phyloP scores from a whole-genome alignment of 2,113 vertebrate species.

The Tiliqua scincoides region DNA sequence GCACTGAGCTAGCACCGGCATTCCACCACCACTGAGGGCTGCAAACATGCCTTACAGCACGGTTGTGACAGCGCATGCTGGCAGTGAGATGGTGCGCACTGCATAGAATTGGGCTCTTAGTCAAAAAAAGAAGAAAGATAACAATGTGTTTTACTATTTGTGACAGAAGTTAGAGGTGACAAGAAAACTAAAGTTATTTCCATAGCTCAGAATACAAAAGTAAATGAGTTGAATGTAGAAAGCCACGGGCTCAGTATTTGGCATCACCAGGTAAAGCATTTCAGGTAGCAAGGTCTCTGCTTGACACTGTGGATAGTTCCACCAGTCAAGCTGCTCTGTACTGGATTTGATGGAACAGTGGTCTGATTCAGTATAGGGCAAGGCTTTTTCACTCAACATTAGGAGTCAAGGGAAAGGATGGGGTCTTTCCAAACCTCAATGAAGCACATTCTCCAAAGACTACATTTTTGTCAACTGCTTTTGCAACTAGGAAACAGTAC shows the following conservation, averaged over 20 bases:
- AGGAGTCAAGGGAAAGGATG: background rate
- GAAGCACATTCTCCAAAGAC: fast-evolving
- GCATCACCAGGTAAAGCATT: background rate
- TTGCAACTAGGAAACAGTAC: background rate
- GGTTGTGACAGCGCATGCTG: too few relatives aligned
- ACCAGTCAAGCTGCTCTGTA: background rate
- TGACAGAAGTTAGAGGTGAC: background rate
- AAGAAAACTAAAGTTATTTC: background rate
- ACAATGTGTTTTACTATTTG: background rate
- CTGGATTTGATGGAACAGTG: background rate
- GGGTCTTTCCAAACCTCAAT: background rate
- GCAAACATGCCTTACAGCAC: too few relatives aligned
- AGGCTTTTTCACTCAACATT: background rate
- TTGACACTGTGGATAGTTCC: background rate
- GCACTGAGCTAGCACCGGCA: too few relatives aligned
- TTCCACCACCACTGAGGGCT: too few relatives aligned
- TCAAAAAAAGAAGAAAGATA: too few relatives aligned
- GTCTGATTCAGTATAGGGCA: background rate
- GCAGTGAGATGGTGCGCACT: too few relatives aligned
- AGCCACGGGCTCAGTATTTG: background rate
- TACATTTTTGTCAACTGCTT: background rate
- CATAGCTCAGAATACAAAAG: background rate
- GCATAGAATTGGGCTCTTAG: too few relatives aligned
- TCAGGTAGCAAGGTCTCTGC: too few relatives aligned
- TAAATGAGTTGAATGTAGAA: background rate